Base-by-base conservation (phyloP, 2,113 vertebrate species). In the Larimichthys polyactis region DNA sequence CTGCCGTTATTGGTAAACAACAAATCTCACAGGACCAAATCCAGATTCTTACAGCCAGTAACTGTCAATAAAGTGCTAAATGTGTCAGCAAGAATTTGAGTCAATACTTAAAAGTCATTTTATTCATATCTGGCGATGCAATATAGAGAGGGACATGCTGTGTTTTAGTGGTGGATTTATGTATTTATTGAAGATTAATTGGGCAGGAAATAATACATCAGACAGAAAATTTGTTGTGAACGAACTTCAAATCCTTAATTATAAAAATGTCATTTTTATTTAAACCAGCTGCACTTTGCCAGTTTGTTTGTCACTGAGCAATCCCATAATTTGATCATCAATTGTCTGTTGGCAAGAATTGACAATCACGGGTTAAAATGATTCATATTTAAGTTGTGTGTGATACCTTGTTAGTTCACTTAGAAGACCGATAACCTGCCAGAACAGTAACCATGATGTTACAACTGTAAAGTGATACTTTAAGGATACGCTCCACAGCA, bases 11-110 rank as follows among this genome's bases (percentile, higher is more conserved):
- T 20, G 32, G 75, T 22, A 15, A 48, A 79, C 24, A 69, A 71
- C 24, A 19, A 5, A 60, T 46, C 43, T 54, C 44, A 76, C 57
- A 43, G 80, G 60, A 81, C 66, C 64, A 80, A 79, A 87, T 65
- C 44, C 51, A 11, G 69, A 65, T n/a, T 67, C 10, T 29, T 29
- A 22, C 11, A 71, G 11, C 27, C n/a, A 12, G 43, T 19, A 74
- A 69, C 63, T 27, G 1, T 29, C 5, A 24, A 6, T 22, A 51
- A 29, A 46, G 32, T 51, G 49, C 16, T 20, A 48, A 48, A 49
- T 2, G 51, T 17, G 5, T 52, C 48, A 60, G 19, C 6, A 2
- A 11, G 36, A 4, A 71, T 40, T 16, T 11, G 44, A 52, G 2
- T 32, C 51, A 49, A 71, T n/a, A 8, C 36, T 8, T 40, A 40